A percentile compares a stretch with the other conserved stretches of the same genome.
Conservation (phyloP, 2,888 invertebrate genomes). For the Helicoverpa assulta region DNA sequence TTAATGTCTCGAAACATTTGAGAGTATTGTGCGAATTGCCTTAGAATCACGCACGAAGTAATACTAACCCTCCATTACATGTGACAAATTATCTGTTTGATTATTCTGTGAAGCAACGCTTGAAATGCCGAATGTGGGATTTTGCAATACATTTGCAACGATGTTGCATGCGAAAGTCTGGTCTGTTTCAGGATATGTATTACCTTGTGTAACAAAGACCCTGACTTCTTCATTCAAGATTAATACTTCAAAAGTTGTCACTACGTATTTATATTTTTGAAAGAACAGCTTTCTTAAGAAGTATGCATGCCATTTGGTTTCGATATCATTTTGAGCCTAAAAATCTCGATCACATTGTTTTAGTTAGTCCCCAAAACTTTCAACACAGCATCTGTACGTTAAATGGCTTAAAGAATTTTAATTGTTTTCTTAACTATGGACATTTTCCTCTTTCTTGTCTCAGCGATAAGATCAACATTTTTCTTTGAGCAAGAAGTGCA, state of each 20-base stretch:
- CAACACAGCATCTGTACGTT: too few relatives aligned
- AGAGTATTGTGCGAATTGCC: slow-evolving; percentile 56
- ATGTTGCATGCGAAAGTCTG: not conserved
- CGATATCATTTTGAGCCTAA: too few relatives aligned
- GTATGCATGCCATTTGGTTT: too few relatives aligned
- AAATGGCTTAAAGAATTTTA: too few relatives aligned
- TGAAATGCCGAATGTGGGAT: slow-evolving; percentile 26
- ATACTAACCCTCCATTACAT: slow-evolving; percentile 44
- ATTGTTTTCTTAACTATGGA: too few relatives aligned
- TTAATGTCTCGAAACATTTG: slow-evolving; percentile 71
- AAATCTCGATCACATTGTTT: too few relatives aligned
- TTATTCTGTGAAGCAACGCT: slow-evolving; percentile 15
- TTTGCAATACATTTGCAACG: slow-evolving; percentile 29
- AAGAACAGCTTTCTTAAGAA: too few relatives aligned
- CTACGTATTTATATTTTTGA: not conserved
- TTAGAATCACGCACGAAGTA: slow-evolving; percentile 48
- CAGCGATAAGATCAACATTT: slow-evolving; percentile 6
- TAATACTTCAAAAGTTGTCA: not conserved
- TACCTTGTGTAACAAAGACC: not conserved
- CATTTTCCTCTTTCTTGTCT: not conserved
- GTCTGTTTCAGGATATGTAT: not conserved
- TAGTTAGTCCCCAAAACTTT: too few relatives aligned
- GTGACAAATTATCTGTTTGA: slow-evolving; percentile 50
- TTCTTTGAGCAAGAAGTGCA: slow-evolving; percentile 44
- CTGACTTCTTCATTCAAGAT: not conserved